Conservation (phyloP, 2,797 vertebrate species). For the Artibeus lituratus region DNA sequence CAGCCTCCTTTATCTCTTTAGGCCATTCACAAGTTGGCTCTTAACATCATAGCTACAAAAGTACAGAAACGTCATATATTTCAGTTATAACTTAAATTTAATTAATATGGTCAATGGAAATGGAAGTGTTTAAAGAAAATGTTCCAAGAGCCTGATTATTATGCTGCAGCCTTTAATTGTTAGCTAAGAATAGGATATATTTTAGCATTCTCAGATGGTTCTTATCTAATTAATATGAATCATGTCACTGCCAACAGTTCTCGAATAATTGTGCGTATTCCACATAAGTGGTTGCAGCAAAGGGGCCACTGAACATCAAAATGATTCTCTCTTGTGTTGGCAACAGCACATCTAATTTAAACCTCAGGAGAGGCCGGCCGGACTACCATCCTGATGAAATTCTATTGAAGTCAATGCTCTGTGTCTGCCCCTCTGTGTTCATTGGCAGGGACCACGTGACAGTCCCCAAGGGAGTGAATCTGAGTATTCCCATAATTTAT, state of each 20-base stretch:
- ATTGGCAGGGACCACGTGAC: background rate
- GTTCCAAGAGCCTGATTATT: constrained; percentile 32
- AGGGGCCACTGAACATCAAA: constrained; percentile 47
- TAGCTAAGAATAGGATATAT: constrained; percentile 34
- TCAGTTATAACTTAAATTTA: constrained; percentile 10
- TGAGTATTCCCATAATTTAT: constrained; percentile 55
- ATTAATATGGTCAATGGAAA: constrained; percentile 41
- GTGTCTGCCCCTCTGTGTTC: background rate
- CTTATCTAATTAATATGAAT: constrained; percentile 73
- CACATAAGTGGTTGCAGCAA: constrained; percentile 54
- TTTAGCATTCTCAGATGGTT: constrained; percentile 51
- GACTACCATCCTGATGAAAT: constrained; percentile 18
- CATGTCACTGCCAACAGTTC: constrained; percentile 51
- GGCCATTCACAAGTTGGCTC: background rate
- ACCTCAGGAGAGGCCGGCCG: background rate
- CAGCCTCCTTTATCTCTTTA: background rate
- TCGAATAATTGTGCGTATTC: constrained; percentile 67
- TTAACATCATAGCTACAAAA: background rate
- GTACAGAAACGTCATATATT: background rate
- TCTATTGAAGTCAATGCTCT: background rate
- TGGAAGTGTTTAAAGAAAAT: constrained; percentile 52
- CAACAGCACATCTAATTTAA: constrained; percentile 23
- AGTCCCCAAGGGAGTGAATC: constrained; percentile 34
- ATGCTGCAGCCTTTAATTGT: constrained; percentile 9
- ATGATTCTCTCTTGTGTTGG: constrained; percentile 22